Evolutionary conservation across 2,888 invertebrate genomes (phyloP), one percentile per base, ranked within the genome.

Genomic region (Dryobota labecula): DNA sequence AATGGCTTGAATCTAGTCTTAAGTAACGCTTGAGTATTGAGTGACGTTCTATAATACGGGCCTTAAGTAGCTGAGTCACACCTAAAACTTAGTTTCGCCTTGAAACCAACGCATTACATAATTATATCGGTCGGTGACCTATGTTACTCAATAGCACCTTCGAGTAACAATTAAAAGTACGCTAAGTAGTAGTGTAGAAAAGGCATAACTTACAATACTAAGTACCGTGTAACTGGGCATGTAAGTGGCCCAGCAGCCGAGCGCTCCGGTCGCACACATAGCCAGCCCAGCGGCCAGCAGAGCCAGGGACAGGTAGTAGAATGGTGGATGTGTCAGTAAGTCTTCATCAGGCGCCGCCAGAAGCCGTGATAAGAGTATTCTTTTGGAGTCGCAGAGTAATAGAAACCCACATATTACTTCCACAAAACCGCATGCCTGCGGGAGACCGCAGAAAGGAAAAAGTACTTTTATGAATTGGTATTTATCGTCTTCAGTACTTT

Each of bases 191-290:
- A 36, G 41, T 30, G 0, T 5, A 43, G n/a, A 36, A 49, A 38
- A 47, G 9, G 11, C 45, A 60, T 8, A 24, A 93, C 97, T 97
- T 95, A 97, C 98, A 76, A 97, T 91, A 67, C 97, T 97, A n/a
- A 98, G 94, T 79, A 98, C 96, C 84, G 97, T 97, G 87, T 97
- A 98, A 86, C 97, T 98, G 81, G 97, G 97, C 85, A 98, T 96
- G 87, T 98, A 98, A 0, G 97, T 97, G 0, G 98, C 98, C 98
- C 98, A 98, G 91, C 98, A 98, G 61, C 98, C 98, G 30, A 98
- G 92, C 58, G 98, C 97, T 6, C 98, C 97, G 1, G 97, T 96
- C 9, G 97, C 95, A 67, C 97, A 97, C 64, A 98, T 96, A 47
- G 97, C 91, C 67, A 98, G 95, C 1, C 98, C 98, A 0, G 97